Evolutionary conservation across 2,113 vertebrate species (phyloP).

Genomic region (Salvelinus fontinalis): DNA sequence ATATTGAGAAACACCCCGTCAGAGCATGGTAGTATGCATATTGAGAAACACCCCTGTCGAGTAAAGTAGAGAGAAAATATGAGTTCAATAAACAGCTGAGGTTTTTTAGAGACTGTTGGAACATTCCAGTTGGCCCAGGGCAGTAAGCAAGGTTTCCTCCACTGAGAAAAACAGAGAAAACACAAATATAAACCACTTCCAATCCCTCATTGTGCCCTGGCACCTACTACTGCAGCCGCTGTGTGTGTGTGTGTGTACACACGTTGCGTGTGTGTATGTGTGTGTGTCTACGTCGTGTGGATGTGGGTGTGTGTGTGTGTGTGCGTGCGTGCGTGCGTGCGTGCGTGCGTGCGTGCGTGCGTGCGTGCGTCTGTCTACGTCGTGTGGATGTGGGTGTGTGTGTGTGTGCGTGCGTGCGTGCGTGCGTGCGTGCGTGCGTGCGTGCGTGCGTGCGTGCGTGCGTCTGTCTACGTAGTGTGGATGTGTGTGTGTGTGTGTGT

Average conservation of each 20-base stretch:
- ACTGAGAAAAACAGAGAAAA: background rate
- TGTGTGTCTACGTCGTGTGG: no score
- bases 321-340: background rate
- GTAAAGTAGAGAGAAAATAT: no score
- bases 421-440: background rate
- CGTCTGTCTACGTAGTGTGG: conserved; percentile 3
- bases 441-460: background rate
- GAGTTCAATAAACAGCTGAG: no score
- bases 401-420: background rate
- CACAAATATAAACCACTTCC: background rate
- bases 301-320: no score
- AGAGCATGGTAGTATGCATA: no score
- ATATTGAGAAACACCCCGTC: no score
- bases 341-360: background rate
- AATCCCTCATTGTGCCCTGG: background rate
- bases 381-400: background rate
- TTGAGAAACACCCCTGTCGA: no score
- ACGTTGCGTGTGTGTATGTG: no score
- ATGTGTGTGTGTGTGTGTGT: background rate
- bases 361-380: conserved; percentile 1
- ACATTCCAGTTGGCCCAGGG: background rate
- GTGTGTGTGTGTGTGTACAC: background rate
- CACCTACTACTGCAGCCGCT: background rate
- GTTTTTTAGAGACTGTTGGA: background rate
- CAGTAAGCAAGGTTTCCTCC: background rate